Percentiles rank a stretch among this genome's conserved stretches.
Conservation (phyloP, 2,888 invertebrate genomes). For the Rhamphomyia laevipes region DNA sequence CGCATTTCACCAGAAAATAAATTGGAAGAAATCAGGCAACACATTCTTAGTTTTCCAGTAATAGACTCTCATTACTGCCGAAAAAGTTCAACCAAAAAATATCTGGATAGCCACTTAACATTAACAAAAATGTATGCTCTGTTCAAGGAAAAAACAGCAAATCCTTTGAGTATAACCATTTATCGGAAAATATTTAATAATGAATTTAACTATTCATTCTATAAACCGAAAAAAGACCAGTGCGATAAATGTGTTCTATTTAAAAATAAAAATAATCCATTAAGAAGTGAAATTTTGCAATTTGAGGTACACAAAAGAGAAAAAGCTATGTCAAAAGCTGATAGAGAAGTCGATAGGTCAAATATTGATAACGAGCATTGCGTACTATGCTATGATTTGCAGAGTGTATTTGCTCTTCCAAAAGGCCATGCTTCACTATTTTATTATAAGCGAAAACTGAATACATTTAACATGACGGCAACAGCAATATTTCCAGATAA, state of each 20-base stretch:
- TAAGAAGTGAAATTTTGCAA: too few relatives aligned
- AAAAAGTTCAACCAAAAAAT: background rate
- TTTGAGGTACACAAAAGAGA: background rate
- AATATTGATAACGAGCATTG: background rate
- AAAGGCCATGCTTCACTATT: background rate
- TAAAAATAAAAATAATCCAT: too few relatives aligned
- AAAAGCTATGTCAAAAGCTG: background rate
- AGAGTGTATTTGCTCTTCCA: background rate
- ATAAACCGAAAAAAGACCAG: too few relatives aligned
- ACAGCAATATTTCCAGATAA: background rate
- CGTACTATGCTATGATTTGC: background rate
- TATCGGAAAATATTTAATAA: too few relatives aligned
- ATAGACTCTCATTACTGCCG: background rate
- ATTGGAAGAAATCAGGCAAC: background rate
- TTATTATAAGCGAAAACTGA: conserved; percentile 1
- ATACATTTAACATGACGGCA: background rate
- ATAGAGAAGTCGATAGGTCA: background rate
- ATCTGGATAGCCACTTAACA: background rate
- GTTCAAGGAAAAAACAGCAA: too few relatives aligned
- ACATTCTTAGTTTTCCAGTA: background rate
- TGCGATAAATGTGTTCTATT: too few relatives aligned
- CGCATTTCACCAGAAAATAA: too few relatives aligned
- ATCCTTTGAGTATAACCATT: too few relatives aligned
- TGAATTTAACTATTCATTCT: too few relatives aligned
- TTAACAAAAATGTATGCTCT: background rate